phyloP scores from a whole-genome alignment of 2,797 vertebrate genomes.

The Ptychadena robeensis region DNA sequence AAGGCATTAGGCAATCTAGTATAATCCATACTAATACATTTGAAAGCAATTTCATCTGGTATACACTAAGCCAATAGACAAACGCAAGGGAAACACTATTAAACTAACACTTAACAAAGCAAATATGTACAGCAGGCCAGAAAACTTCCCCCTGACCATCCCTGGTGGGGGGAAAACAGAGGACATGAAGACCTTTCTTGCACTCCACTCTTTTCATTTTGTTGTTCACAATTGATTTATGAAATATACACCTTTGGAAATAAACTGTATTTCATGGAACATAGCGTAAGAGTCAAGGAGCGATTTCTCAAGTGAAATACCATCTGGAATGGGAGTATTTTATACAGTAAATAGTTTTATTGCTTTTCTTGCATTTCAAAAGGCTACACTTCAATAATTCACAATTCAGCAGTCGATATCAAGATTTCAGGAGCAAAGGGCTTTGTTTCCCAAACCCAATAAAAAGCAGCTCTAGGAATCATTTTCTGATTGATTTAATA shows the following conservation, averaged over 20 bases:
- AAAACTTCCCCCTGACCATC: background rate
- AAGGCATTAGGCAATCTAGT: slow-evolving; percentile 42
- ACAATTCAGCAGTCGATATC: slow-evolving; percentile 16
- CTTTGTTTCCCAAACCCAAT: slow-evolving; percentile 10
- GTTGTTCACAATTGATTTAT: slow-evolving; percentile 43
- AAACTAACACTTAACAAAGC: slow-evolving; percentile 36
- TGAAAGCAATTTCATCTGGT: slow-evolving; percentile 47
- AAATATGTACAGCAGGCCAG: slow-evolving; percentile 15
- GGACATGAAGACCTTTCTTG: slow-evolving; percentile 21
- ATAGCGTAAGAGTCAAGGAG: slow-evolving; percentile 46
- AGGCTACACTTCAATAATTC: slow-evolving; percentile 33
- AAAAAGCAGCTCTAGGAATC: background rate
- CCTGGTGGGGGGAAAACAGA: background rate
- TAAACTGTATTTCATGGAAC: slow-evolving; percentile 49
- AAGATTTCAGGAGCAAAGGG: background rate
- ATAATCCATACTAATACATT: slow-evolving; percentile 54
- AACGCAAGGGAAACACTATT: slow-evolving; percentile 20
- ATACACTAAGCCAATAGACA: slow-evolving; percentile 15
- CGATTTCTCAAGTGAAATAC: slow-evolving; percentile 34
- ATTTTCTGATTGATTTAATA: background rate
- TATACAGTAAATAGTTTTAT: slow-evolving; percentile 49
- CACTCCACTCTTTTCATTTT: slow-evolving; percentile 28
- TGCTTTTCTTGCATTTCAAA: slow-evolving; percentile 46
- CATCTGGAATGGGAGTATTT: slow-evolving; percentile 43
- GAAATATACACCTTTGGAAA: slow-evolving; percentile 38